phyloP scores from a whole-genome alignment of 2,888 invertebrate genomes.

The Trilocha varians region DNA sequence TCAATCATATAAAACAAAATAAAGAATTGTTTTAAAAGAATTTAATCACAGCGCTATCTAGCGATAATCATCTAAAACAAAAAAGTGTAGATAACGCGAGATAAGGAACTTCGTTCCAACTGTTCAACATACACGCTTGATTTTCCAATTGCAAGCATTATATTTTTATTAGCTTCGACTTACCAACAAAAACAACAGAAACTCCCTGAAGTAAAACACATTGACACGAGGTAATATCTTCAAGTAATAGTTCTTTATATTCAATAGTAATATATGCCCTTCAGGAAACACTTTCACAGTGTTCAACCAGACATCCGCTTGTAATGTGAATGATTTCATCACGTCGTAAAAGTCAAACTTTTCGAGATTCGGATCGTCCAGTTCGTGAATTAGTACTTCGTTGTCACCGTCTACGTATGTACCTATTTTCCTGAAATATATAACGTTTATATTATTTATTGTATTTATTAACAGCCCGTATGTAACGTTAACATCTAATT shows the following conservation, averaged over 20 bases:
- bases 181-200: constrained; percentile 46
- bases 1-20: too few relatives aligned
- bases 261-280: constrained; percentile 46
- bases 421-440: constrained; percentile 32
- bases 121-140: too few relatives aligned
- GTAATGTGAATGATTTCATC: constrained; percentile 38
- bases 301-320: constrained; percentile 45
- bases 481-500: too few relatives aligned
- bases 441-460: too few relatives aligned
- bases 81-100: too few relatives aligned
- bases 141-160: too few relatives aligned
- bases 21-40: too few relatives aligned
- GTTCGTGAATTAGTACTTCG: constrained; percentile 44
- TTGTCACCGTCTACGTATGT: constrained; percentile 30
- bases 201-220: constrained; percentile 48
- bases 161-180: too few relatives aligned
- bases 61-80: too few relatives aligned
- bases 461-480: too few relatives aligned
- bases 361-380: constrained; percentile 36
- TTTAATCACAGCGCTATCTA: too few relatives aligned
- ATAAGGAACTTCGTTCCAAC: too few relatives aligned
- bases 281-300: constrained; percentile 27
- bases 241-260: constrained; percentile 39
- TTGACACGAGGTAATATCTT: constrained; percentile 45
- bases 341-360: constrained; percentile 44